Evolutionary conservation across 1,140 invertebrate genomes (phyloP), one percentile per base, ranked within the genome.

Genomic region (Eumaeus atala): DNA sequence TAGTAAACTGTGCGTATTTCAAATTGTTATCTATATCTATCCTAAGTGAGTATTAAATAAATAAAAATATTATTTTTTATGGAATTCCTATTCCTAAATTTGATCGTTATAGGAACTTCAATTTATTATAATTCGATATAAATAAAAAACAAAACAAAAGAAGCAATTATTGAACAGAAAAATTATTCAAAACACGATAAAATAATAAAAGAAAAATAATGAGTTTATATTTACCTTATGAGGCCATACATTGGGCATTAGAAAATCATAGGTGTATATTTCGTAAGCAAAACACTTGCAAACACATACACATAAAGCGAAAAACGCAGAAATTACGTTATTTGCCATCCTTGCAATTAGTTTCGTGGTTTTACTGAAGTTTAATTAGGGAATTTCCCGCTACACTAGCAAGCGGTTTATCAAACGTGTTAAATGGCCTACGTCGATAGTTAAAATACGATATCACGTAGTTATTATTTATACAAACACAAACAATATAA

Each of bases 181-280:
- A 48, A 17, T 18, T 28, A 14, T 1, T 21, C n/a, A n/a, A n/a
- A n/a, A n/a, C n/a, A n/a, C n/a, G n/a, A n/a, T n/a, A n/a, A n/a
- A n/a, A 48, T 48, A 21, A 0, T 48, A 16, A 48, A 44, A 34
- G 12, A 18, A 18, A 50, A 47, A 48, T 16, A 56, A 36, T n/a
- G n/a, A 12, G 59, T 55, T 51, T 42, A 51, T 47, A 67, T 70
- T 84, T 70, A 85, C 81, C 72, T 64, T 70, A 56, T 81, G 67
- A 6, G 81, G 81, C 67, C 66, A 79, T 47, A 83, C 79, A 66
- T 85, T 75, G 1, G 81, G 81, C 81, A 85, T 85, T n/a, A 83
- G 59, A 61, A 84, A 80, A 60, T 82, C 75, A 40, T 82, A 84
- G 9, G 71, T 76, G 61, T 82, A 71, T 18, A 82, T 58, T 73